A percentile compares a stretch with the other conserved stretches of the same genome.
Conservation (phyloP, 1,140 invertebrate genomes). For the Teleogryllus occipitalis region DNA sequence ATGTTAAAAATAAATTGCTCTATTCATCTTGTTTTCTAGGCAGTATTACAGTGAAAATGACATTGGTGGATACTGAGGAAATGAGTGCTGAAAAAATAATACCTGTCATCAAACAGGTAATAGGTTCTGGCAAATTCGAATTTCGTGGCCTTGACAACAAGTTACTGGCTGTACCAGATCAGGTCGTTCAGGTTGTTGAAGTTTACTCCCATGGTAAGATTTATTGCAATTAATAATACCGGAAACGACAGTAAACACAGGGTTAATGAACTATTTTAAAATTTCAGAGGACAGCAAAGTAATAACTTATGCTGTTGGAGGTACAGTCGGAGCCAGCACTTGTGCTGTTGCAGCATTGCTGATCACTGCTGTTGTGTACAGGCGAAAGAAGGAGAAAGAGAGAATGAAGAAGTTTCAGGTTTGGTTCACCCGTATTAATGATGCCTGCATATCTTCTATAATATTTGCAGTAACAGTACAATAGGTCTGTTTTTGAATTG, state of each 20-base stretch:
- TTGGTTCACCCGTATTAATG: neutral
- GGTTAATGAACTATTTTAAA: neutral
- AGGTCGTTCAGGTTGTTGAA: constrained; percentile 11
- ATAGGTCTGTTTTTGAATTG: too few species aligned
- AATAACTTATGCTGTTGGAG: constrained; percentile 14
- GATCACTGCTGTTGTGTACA: neutral
- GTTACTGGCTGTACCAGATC: constrained; percentile 16
- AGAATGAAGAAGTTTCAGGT: constrained; percentile 7
- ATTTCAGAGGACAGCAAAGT: constrained; percentile 8
- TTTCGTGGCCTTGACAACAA: constrained; percentile 15
- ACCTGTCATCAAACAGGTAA: constrained; percentile 12
- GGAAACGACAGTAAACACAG: neutral
- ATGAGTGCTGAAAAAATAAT: constrained; percentile 20
- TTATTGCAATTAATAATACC: neutral
- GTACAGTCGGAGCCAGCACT: constrained; percentile 6
- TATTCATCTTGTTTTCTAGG: neutral
- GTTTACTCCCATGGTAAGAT: constrained; percentile 11
- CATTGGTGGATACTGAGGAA: constrained; percentile 20
- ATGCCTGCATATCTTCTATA: neutral
- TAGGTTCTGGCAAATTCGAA: constrained; percentile 16
- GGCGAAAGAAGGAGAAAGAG: neutral
- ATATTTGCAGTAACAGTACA: too few species aligned
- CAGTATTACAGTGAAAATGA: constrained; percentile 21
- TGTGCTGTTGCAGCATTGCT: neutral
- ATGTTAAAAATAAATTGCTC: too few species aligned